Percentiles rank a stretch among this genome's conserved stretches.
Conservation (phyloP, 2,113 vertebrate species). For the Vanacampus margaritifer region DNA sequence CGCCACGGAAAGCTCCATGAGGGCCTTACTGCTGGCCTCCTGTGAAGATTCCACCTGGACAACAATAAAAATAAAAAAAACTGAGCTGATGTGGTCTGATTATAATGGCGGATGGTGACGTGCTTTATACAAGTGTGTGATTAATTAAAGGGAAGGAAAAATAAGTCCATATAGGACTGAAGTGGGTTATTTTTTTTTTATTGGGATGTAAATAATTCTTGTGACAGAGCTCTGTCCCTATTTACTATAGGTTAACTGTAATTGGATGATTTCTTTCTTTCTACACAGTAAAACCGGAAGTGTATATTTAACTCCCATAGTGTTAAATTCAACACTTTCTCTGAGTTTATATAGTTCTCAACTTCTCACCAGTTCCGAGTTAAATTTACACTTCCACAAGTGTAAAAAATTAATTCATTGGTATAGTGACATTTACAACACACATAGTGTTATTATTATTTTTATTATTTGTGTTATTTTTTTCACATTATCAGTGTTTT, state of each 20-base stretch:
- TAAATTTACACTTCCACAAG: too few relatives aligned
- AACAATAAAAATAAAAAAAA: conserved; percentile 17
- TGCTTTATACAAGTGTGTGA: not conserved
- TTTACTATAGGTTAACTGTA: too few relatives aligned
- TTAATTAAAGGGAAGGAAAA: not conserved
- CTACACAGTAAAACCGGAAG: too few relatives aligned
- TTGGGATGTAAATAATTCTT: not conserved
- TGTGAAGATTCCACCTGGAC: conserved; percentile 82
- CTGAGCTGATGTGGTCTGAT: not conserved
- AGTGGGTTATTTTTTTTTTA: not conserved
- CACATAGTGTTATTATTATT: too few relatives aligned
- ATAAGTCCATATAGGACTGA: not conserved
- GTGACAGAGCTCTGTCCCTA: not conserved
- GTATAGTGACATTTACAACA: too few relatives aligned
- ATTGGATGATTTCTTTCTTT: not conserved
- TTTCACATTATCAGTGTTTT: too few relatives aligned
- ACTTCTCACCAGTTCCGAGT: too few relatives aligned
- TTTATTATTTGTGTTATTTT: too few relatives aligned
- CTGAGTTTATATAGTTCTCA: too few relatives aligned
- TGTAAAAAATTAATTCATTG: too few relatives aligned
- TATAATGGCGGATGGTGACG: not conserved
- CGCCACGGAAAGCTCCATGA: conserved; percentile 84
- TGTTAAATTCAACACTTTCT: too few relatives aligned
- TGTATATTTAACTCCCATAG: too few relatives aligned
- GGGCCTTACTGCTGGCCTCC: conserved; percentile 79